Evolutionary conservation across 2,113 vertebrate species (phyloP), one percentile per base, ranked within the genome.

Genomic region (Ramphastos sulfuratus): DNA sequence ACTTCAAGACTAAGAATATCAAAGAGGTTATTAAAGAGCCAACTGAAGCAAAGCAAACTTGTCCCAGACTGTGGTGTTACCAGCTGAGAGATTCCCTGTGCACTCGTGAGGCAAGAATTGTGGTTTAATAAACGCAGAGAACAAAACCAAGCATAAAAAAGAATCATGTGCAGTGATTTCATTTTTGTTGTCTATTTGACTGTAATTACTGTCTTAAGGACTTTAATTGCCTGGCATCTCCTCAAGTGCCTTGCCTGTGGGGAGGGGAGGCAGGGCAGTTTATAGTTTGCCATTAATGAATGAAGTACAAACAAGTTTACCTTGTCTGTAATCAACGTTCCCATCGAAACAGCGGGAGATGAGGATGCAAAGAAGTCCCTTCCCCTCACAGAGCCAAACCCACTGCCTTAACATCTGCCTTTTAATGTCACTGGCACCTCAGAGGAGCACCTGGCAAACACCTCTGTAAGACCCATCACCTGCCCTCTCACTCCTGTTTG

Each of bases 141-240:
- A 95, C 93, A 95, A 94, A 92, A 95, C 85, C 67, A 70, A 89
- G 52, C 85, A 87, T 67, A 83, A 93, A 93, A 85, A 92, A 87
- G 83, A 65, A 25, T 67, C 61, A 94, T 88, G 92, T 94, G 87
- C 93, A 87, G 77, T 75, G 91, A 92, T 96, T 95, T 96, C 94
- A 96, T 94, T 94, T 94, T 91, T 95, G 93, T 93, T 95, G 87
- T 96, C 85, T 95, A 94, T 96, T 96, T 94, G 87, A 95, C 85
- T 94, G 70, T 91, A 96, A 96, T 96, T 96, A 94, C 85, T 90
- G 87, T 85, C 80, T 89, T 95, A 96, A 96, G 88, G 92, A 88
- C 79, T 94, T 93, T 94, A 96, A 96, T 96, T 94, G 91, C 92
- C 82, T 94, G 85, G 94, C 94, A 88, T 94, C 90, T 93, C 76